Evolutionary conservation across 2,113 vertebrate species (phyloP).

Genomic region (Cromileptes altivelis): DNA sequence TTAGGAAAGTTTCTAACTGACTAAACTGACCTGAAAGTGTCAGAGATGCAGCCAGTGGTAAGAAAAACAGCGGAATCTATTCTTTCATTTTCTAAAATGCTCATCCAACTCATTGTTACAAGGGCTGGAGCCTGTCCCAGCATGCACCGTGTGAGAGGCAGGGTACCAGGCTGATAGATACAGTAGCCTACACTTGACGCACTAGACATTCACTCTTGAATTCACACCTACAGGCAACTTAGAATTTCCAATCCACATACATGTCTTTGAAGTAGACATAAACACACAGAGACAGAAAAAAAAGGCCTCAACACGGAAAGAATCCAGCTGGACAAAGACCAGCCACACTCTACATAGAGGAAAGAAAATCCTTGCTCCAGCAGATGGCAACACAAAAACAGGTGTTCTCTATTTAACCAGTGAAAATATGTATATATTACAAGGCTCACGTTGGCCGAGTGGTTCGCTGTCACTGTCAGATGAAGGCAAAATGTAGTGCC

Average conservation of each 20-base stretch:
- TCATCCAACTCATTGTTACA: neutral
- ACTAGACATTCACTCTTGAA: neutral
- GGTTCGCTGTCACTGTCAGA: neutral
- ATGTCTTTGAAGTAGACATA: constrained; percentile 3
- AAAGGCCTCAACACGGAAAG: too few relatives aligned
- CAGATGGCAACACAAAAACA: neutral
- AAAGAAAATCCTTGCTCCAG: neutral
- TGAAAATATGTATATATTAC: neutral
- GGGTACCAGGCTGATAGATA: neutral
- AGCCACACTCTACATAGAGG: neutral
- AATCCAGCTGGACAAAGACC: neutral
- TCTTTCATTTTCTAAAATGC: neutral
- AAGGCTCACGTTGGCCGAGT: neutral
- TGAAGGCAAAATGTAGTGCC: neutral
- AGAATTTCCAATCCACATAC: neutral
- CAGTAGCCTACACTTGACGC: neutral
- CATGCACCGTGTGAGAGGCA: neutral
- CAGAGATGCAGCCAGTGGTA: constrained; percentile 11
- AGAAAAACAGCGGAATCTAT: neutral
- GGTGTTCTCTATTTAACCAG: neutral
- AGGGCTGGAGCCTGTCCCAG: constrained; percentile 1
- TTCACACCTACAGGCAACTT: constrained; percentile 14
- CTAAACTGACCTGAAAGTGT: constrained; percentile 25
- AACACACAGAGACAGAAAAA: neutral
- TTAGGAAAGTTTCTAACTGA: constrained; percentile 5